A percentile compares a stretch with the other conserved stretches of the same genome.
These are phyloP conservation scores for Microcebus murinus DNA, from an alignment of 2,113 vertebrate species.

Conservation along the genomic window DNA sequence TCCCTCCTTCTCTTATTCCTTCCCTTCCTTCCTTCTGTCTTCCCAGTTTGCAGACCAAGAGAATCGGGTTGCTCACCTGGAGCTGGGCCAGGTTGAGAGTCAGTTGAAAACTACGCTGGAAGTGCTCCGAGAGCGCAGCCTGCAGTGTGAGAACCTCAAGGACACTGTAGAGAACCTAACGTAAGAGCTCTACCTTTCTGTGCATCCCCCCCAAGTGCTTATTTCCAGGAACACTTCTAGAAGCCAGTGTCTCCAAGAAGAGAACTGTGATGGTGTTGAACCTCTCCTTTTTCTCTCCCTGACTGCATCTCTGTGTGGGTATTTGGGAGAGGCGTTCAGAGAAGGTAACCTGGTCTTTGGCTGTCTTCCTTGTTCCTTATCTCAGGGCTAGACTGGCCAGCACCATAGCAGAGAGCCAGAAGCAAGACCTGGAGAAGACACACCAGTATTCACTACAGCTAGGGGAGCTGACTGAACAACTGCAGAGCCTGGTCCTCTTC, in stretches of 20 bases:
- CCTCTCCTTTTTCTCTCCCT: not conserved
- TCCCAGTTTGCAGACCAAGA: constrained; percentile 94
- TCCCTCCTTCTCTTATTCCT: not conserved
- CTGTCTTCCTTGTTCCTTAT: not conserved
- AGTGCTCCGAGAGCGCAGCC: constrained; percentile 86
- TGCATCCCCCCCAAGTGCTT: not conserved
- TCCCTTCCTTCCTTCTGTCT: not conserved
- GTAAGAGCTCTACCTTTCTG: constrained; percentile 80
- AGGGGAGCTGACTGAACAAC: constrained; percentile 43
- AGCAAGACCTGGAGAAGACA: constrained; percentile 62
- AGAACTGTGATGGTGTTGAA: not conserved
- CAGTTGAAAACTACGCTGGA: constrained; percentile 85
- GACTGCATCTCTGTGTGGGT: not conserved
- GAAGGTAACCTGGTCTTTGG: not conserved
- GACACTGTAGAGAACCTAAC: constrained; percentile 84
- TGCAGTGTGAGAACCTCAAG: constrained; percentile 91
- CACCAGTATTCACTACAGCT: constrained; percentile 61
- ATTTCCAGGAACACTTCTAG: not conserved
- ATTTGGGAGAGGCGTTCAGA: not conserved
- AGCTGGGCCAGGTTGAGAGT: constrained; percentile 90
- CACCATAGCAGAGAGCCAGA: constrained; percentile 45
- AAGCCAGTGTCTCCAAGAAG: constrained; percentile 11
- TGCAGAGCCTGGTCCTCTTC: constrained; percentile 55
- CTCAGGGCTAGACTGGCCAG: constrained; percentile 62
- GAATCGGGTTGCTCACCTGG: constrained; percentile 87